Evolutionary conservation across 2,797 vertebrate species (phyloP).

Genomic region (Argyrosomus regius): DNA sequence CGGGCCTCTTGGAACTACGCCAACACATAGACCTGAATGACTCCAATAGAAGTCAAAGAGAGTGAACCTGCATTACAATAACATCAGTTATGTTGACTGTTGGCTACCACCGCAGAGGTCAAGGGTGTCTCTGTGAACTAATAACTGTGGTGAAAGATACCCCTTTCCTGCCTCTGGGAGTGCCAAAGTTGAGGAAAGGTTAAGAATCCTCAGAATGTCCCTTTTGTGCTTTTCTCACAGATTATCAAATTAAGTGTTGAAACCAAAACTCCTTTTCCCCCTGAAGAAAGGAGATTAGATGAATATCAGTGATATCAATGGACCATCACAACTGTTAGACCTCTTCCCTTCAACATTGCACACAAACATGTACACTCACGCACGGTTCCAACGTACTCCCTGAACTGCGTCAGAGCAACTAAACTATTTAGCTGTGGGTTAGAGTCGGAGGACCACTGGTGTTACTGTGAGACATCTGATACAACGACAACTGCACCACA

Average conservation of each 20-base stretch:
- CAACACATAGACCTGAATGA: constrained; percentile 52
- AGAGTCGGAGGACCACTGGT: constrained; percentile 66
- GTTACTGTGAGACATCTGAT: constrained; percentile 78
- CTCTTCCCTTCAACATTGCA: constrained; percentile 53
- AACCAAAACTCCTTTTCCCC: constrained; percentile 71
- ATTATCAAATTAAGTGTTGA: constrained; percentile 86
- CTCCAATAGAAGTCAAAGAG: constrained; percentile 67
- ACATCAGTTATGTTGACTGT: constrained; percentile 81
- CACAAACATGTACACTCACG: constrained; percentile 44
- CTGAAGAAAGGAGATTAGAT: constrained; percentile 74
- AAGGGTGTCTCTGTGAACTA: constrained; percentile 84
- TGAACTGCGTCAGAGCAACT: constrained; percentile 69
- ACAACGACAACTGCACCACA: constrained; percentile 79
- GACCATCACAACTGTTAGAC: constrained; percentile 62
- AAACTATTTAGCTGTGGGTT: constrained; percentile 64
- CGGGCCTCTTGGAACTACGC: constrained; percentile 23
- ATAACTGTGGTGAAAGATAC: constrained; percentile 86
- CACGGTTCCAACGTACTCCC: constrained; percentile 53
- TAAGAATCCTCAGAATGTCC: constrained; percentile 85
- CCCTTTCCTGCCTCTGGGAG: constrained; percentile 84
- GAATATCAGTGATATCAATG: constrained; percentile 73
- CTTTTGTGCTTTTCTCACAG: constrained; percentile 81
- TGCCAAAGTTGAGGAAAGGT: constrained; percentile 85
- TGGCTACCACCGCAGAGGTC: constrained; percentile 82
- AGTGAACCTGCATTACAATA: constrained; percentile 79